phyloP scores from a whole-genome alignment of 2,113 vertebrate genomes.

The Zosterops pallidus region DNA sequence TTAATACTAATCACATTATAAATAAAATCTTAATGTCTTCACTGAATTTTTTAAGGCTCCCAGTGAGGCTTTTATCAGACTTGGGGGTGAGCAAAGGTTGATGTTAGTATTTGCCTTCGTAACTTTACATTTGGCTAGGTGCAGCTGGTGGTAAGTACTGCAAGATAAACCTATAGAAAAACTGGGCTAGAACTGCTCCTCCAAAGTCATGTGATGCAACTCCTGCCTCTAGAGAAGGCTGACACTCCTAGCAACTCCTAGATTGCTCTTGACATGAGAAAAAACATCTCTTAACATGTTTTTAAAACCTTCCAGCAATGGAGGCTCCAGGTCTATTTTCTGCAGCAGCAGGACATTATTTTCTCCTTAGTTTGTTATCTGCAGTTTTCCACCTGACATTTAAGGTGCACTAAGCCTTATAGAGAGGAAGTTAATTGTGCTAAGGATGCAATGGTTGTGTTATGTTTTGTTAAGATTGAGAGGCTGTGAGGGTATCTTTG shows the following conservation, averaged over 20 bases:
- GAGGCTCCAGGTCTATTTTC: neutral
- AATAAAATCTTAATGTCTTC: neutral
- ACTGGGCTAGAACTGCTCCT: neutral
- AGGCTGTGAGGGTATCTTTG: neutral
- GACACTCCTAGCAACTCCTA: neutral
- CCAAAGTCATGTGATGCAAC: neutral
- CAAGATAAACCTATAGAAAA: neutral
- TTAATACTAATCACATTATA: neutral
- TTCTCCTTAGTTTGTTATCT: neutral
- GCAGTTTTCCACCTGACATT: neutral
- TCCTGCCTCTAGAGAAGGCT: neutral
- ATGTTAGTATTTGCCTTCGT: neutral
- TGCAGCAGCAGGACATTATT: neutral
- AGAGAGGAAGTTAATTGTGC: neutral
- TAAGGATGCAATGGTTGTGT: neutral
- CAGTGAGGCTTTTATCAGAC: neutral
- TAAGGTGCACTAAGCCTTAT: neutral
- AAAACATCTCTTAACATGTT: neutral
- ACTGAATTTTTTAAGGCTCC: neutral
- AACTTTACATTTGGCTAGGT: neutral
- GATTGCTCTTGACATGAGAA: neutral
- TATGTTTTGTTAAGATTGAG: neutral
- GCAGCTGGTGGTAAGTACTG: neutral
- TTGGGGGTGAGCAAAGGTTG: neutral
- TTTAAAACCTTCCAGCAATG: neutral